Base-by-base conservation (phyloP, 2,888 invertebrate species). In the Euclidia mi region DNA sequence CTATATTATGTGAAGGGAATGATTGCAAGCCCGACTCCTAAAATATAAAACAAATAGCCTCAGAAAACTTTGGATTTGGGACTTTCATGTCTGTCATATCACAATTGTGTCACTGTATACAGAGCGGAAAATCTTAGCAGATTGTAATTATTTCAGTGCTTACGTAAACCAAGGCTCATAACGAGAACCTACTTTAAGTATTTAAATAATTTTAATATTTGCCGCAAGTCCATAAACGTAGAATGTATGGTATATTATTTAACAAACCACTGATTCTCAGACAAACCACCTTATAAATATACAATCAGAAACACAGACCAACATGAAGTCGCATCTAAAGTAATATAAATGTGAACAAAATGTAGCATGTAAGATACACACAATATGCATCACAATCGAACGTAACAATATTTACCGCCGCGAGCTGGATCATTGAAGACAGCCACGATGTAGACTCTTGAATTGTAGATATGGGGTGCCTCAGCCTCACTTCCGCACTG, bases 401-500 rank as follows among this genome's bases (percentile, higher is more conserved):
- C n/a, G n/a, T 43, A 51, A 51, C 31, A 61, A 49, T 44, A 46
- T 41, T 20, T n/a, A 20, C 29, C 11, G 10, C 14, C 28, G 37
- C 37, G 37, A 41, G 17, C 11, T 41, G 61, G 51, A 29, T 40
- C 51, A 65, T 68, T 62, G 63, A 58, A 44, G 63, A 44, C 56
- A 58, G 47, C 47, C 56, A 29, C 44, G 28, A 7, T 45, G 61
- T 64, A 57, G 64, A 51, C 53, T 74, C 77, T 76, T 71, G 82
- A 69, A 62, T 65, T 68, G 92, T 83, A 57, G 92, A 74, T 78
- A 65, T 67, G 79, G 89, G 84, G 79, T 88, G 81, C 81, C 94
- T 95, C 95, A 95, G 90, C 96, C 97, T 97, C 98, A 98, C 96
- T 97, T 97, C 98, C 98, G 97, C 97, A 97, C 97, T 97, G 98